Percentiles rank a stretch among this genome's conserved stretches.
Evolutionary conservation across 1,140 invertebrate species (phyloP).

Genomic region (Condylostylus longicornis): DNA sequence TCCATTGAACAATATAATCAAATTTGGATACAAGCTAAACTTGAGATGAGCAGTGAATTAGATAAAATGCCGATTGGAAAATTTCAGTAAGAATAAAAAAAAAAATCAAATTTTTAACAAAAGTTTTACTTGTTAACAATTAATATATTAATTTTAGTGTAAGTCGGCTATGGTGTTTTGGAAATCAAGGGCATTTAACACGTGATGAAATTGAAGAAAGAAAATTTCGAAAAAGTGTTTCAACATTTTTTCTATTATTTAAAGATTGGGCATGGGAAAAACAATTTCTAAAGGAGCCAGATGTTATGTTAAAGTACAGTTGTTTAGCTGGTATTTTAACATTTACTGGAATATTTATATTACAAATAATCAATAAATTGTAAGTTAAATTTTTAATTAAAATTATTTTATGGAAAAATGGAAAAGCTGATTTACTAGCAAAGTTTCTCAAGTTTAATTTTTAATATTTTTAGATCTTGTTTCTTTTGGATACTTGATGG

Average conservation of each 20-base stretch:
- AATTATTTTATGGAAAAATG: too few species aligned
- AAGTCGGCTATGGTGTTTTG: conserved; percentile 17
- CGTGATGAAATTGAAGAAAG: conserved; percentile 28
- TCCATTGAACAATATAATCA: conserved; percentile 30
- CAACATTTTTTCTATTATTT: conserved; percentile 25
- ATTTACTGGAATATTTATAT: conserved; percentile 20
- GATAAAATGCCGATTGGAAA: conserved; percentile 31
- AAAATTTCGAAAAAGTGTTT: conserved; percentile 27
- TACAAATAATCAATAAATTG: conserved; percentile 16
- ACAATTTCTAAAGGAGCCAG: conserved; percentile 23
- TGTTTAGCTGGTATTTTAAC: conserved; percentile 12
- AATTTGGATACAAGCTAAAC: conserved; percentile 30
- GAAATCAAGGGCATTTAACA: conserved; percentile 19
- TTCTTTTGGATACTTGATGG: conserved; percentile 11
- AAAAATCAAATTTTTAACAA: too few species aligned
- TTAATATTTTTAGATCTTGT: too few species aligned
- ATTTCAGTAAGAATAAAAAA: conserved; percentile 19
- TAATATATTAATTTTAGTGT: conserved; percentile 7
- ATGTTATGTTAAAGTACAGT: conserved; percentile 31
- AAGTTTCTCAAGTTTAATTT: too few species aligned
- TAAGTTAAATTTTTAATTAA: too few species aligned
- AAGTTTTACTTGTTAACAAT: too few species aligned
- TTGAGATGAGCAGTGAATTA: conserved; percentile 32
- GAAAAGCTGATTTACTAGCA: too few species aligned
- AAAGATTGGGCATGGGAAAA: conserved; percentile 26